These are phyloP conservation scores for Phyllopteryx taeniolatus DNA, from an alignment of 2,113 vertebrate species.

Conservation along the genomic window DNA sequence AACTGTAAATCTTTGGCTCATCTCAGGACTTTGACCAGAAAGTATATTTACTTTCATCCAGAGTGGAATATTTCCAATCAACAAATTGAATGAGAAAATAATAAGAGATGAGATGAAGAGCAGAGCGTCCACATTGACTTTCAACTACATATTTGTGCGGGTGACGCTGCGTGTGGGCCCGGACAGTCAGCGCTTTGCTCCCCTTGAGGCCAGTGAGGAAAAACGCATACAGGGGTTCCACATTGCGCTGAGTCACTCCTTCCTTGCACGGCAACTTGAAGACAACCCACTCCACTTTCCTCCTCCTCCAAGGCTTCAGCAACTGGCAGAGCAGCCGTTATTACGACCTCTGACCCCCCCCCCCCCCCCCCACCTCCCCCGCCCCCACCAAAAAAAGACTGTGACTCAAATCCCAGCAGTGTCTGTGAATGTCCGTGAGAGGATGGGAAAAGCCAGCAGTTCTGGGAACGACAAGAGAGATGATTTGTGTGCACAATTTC, in stretches of 20 bases:
- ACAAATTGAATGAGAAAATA: neutral
- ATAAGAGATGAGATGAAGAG: neutral
- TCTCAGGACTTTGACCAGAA: neutral
- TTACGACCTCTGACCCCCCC: conserved; percentile 37
- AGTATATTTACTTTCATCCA: neutral
- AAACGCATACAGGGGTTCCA: conserved; percentile 27
- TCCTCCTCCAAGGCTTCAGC: conserved; percentile 18
- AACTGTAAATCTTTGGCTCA: neutral
- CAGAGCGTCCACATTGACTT: conserved; percentile 3
- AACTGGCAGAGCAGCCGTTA: conserved; percentile 45
- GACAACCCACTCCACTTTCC: conserved; percentile 27
- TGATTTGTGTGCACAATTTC: conserved; percentile 8
- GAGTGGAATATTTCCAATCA: conserved; percentile 3
- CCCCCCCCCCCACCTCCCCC: neutral
- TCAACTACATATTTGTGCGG: conserved; percentile 24
- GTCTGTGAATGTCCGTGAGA: conserved; percentile 34
- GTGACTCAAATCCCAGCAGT: conserved; percentile 57
- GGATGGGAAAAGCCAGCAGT: conserved; percentile 19
- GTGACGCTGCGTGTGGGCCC: conserved; percentile 20
- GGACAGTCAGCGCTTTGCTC: neutral
- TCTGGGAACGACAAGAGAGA: conserved; percentile 36
- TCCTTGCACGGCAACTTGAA: conserved; percentile 29
- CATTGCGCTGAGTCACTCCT: conserved; percentile 42
- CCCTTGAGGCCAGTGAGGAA: conserved; percentile 18
- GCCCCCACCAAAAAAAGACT: conserved; percentile 5